phyloP scores from a whole-genome alignment of 2,797 vertebrate genomes.

The Coregonus suidteri region DNA sequence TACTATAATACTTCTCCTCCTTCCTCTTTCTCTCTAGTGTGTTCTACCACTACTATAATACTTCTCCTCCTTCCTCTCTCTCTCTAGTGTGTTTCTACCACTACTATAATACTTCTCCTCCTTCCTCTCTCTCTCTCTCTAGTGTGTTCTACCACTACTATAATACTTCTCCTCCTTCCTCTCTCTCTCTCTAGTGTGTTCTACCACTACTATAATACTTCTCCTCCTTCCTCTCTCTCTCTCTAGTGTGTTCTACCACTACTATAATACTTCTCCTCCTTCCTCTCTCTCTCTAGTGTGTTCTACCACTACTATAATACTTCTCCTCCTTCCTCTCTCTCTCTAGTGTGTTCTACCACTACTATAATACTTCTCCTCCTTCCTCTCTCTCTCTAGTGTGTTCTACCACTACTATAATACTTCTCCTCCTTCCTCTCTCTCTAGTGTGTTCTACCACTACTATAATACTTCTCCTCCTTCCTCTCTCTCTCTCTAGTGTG shows the following conservation, averaged over 20 bases:
- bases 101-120: not conserved
- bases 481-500: too few relatives aligned
- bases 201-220: not conserved
- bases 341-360: not conserved
- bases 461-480: not conserved
- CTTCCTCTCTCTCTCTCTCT: too few relatives aligned
- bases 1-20: not conserved
- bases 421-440: not conserved
- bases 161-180: not conserved
- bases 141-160: not conserved
- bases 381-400: too few relatives aligned
- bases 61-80: not conserved
- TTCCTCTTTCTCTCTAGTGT: not conserved
- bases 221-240: not conserved
- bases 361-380: not conserved
- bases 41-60: not conserved
- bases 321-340: too few relatives aligned
- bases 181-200: not conserved
- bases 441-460: not conserved
- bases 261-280: not conserved
- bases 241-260: not conserved
- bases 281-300: conserved; percentile 55
- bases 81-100: not conserved
- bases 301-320: conserved; percentile 59
- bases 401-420: not conserved